Evolutionary conservation across 1,140 invertebrate species (phyloP).

Genomic region (Drosophila aff.): DNA sequence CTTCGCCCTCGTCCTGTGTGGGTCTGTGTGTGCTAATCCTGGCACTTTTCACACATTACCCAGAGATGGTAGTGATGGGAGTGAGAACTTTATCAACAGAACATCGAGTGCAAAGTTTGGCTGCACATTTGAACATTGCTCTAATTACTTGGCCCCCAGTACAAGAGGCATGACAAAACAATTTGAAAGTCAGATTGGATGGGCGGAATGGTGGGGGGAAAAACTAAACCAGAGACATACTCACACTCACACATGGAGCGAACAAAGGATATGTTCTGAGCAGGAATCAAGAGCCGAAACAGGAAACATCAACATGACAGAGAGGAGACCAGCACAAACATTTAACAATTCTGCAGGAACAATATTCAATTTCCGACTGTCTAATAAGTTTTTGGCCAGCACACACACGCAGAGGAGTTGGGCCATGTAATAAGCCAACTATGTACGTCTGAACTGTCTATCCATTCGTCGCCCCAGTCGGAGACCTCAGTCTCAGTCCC

Average conservation of each 20-base stretch:
- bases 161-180: conserved; percentile 38
- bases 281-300: conserved; percentile 41
- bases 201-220: neutral
- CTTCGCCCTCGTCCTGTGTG: neutral
- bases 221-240: conserved; percentile 13
- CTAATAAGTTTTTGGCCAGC: conserved; percentile 80
- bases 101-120: conserved; percentile 44
- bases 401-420: conserved; percentile 28
- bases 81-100: conserved; percentile 40
- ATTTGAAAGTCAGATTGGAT: conserved; percentile 44
- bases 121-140: conserved; percentile 58
- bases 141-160: conserved; percentile 44
- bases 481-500: conserved; percentile 2
- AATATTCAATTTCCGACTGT: conserved; percentile 82
- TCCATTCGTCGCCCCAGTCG: conserved; percentile 41
- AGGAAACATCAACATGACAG: conserved; percentile 62
- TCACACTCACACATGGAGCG: conserved; percentile 1
- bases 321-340: conserved; percentile 49
- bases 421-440: conserved; percentile 77
- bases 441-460: conserved; percentile 45
- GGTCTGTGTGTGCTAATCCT: conserved; percentile 24
- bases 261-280: conserved; percentile 24
- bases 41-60: conserved; percentile 53
- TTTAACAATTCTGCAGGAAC: conserved; percentile 77
- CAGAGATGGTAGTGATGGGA: conserved; percentile 1